Evolutionary conservation across 2,113 vertebrate genomes (phyloP).

Genomic region (Phaethon lepturus): DNA sequence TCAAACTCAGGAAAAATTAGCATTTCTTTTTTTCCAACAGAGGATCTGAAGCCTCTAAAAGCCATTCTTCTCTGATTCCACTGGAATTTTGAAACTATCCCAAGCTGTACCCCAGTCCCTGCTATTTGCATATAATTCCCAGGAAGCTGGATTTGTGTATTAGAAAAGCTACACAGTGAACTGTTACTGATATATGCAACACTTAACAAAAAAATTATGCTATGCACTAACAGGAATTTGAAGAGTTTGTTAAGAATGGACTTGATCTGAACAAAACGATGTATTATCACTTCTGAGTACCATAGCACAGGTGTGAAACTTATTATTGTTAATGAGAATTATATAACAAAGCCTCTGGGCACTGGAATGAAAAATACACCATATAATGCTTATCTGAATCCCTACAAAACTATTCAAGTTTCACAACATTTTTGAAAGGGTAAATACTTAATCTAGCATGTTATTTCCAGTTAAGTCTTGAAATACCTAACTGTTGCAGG

Average conservation of each 20-base stretch:
- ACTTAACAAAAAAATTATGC: background rate
- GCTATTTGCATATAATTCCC: background rate
- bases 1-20: background rate
- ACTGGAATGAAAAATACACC: slow-evolving; percentile 1
- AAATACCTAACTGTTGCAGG: slow-evolving; percentile 52
- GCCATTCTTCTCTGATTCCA: background rate
- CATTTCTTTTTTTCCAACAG: background rate
- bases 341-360: slow-evolving; percentile 33
- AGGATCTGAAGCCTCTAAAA: background rate
- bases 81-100: background rate
- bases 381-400: slow-evolving; percentile 25
- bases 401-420: slow-evolving; percentile 1
- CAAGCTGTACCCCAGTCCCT: background rate
- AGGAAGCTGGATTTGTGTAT: background rate
- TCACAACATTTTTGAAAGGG: slow-evolving; percentile 8
- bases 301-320: background rate
- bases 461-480: slow-evolving; percentile 13
- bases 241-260: background rate
- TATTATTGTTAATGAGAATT: slow-evolving; percentile 31
- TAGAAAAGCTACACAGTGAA: background rate
- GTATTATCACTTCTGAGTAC: background rate
- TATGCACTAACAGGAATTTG: background rate
- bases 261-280: background rate
- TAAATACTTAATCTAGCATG: slow-evolving; percentile 47
- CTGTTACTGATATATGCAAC: background rate